Conservation (phyloP, 2,797 vertebrate genomes). For the Miichthys miiuy region DNA sequence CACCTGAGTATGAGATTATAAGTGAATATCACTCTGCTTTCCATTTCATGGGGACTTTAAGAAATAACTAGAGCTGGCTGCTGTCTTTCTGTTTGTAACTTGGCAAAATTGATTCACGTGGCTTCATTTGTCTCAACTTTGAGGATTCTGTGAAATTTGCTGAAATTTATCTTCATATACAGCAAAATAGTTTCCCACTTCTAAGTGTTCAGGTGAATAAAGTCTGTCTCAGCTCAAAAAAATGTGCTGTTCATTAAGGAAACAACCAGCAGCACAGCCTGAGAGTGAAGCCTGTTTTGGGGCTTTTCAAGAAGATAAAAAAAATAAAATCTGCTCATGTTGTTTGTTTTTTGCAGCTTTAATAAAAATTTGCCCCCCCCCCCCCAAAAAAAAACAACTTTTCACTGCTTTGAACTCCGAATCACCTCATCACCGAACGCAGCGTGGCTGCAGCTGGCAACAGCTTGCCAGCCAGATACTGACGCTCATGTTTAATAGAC, state of each 20-base stretch:
- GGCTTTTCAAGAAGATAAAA: neutral
- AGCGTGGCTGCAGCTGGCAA: constrained; percentile 49
- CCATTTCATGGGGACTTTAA: too few species aligned
- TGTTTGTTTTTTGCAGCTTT: constrained; percentile 11
- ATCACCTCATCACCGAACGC: constrained; percentile 49
- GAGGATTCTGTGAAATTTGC: neutral
- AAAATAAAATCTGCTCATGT: constrained; percentile 10
- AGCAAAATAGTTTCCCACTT: neutral
- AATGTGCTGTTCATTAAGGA: neutral
- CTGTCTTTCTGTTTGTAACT: too few species aligned
- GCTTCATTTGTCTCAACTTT: neutral
- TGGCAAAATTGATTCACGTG: neutral
- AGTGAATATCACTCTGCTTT: too few species aligned
- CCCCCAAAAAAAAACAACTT: neutral
- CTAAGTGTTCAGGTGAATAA: neutral
- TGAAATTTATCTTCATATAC: neutral
- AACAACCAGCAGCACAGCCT: neutral
- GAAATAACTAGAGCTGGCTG: too few species aligned
- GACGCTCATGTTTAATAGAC: constrained; percentile 64
- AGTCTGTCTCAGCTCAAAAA: neutral
- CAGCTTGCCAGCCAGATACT: constrained; percentile 26
- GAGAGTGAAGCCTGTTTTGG: neutral
- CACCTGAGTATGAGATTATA: too few species aligned
- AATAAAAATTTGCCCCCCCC: constrained; percentile 1
- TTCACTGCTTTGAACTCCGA: constrained; percentile 45